phyloP scores from a whole-genome alignment of 1,140 invertebrate genomes.

The Aethina tumida region DNA sequence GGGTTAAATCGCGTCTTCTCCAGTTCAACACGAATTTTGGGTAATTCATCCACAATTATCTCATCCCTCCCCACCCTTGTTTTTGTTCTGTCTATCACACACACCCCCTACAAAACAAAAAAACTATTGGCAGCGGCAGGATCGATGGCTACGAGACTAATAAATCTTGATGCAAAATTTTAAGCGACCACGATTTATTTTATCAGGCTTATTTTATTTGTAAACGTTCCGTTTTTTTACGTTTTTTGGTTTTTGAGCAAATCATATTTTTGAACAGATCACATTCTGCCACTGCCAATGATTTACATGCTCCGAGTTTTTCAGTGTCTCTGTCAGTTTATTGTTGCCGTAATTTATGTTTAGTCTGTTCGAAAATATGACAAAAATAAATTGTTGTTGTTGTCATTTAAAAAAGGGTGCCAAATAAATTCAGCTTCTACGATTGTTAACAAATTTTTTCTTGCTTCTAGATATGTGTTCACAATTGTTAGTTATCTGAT shows the following conservation, averaged over 20 bases:
- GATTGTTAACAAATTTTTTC: slow-evolving; percentile 4
- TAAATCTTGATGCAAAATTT: no score
- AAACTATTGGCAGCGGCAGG: slow-evolving; percentile 33
- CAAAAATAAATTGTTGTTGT: no score
- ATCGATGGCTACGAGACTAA: slow-evolving; percentile 31
- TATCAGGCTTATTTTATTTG: no score
- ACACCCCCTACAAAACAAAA: slow-evolving; percentile 12
- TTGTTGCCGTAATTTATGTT: slow-evolving; percentile 21
- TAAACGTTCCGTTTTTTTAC: not conserved
- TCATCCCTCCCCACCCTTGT: slow-evolving; percentile 2
- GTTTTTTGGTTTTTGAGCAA: slow-evolving; percentile 35
- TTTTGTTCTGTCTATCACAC: slow-evolving; percentile 2
- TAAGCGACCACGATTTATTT: no score
- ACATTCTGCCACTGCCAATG: slow-evolving; percentile 40
- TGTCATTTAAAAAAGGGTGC: no score
- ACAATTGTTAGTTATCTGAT: slow-evolving; percentile 95
- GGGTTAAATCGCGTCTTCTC: slow-evolving; percentile 77
- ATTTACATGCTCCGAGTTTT: slow-evolving; percentile 23
- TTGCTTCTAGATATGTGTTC: slow-evolving; percentile 84
- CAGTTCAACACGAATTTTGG: slow-evolving; percentile 79
- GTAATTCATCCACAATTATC: slow-evolving; percentile 49
- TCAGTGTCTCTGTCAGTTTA: slow-evolving; percentile 7
- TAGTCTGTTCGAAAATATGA: slow-evolving; percentile 54
- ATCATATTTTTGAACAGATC: slow-evolving; percentile 63
- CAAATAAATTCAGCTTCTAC: not conserved